phyloP scores from a whole-genome alignment of 2,113 vertebrate species.

The Bagarius yarrelli region DNA sequence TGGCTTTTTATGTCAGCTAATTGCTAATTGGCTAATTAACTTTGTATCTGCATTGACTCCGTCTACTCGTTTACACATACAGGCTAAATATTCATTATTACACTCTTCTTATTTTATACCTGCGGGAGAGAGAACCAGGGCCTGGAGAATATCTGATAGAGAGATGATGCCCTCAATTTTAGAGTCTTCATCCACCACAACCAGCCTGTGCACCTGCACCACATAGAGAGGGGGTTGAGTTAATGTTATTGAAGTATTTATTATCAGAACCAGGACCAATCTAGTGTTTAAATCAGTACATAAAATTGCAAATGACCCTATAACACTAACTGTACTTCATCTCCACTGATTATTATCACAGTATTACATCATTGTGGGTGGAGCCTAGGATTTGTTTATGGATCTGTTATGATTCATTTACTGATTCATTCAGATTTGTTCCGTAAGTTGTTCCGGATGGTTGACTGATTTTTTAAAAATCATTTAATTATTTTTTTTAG shows the following conservation, averaged over 20 bases:
- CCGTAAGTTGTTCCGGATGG: no score
- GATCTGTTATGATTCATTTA: no score
- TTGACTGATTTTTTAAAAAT: no score
- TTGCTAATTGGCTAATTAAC: neutral
- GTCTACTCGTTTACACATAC: no score
- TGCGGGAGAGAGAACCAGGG: slow-evolving; percentile 94
- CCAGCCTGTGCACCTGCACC: slow-evolving; percentile 90
- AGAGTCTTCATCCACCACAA: slow-evolving; percentile 89
- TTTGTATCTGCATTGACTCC: no score
- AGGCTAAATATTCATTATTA: neutral
- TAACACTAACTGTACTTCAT: no score
- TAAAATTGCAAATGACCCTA: no score
- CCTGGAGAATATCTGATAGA: slow-evolving; percentile 95
- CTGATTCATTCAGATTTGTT: no score
- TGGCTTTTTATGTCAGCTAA: neutral
- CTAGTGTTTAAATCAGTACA: neutral
- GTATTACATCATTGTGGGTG: neutral
- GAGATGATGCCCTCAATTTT: slow-evolving; percentile 96
- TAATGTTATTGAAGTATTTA: neutral
- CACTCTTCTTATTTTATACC: slow-evolving; percentile 70
- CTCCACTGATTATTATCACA: no score
- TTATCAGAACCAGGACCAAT: neutral
- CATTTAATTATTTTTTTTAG: no score
- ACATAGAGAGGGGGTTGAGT: neutral
- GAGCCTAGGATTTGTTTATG: no score